Evolutionary conservation across 2,113 vertebrate genomes (phyloP).

Genomic region (Prunella himalayana): DNA sequence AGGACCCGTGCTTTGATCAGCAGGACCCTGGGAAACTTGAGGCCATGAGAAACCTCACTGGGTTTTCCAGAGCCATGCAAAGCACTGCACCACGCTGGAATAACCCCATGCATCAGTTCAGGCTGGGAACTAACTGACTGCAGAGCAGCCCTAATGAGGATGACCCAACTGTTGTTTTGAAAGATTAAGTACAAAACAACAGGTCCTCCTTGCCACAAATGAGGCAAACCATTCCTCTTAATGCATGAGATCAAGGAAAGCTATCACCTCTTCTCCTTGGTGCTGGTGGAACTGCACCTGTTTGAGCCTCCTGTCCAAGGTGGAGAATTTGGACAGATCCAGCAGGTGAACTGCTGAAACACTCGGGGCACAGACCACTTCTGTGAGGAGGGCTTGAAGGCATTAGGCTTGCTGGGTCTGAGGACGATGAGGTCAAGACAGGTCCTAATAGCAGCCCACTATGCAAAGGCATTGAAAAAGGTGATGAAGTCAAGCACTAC

Average conservation of each 20-base stretch:
- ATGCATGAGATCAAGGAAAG: background rate
- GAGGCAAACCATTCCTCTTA: background rate
- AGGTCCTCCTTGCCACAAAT: background rate
- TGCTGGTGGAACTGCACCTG: background rate
- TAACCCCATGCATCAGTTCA: background rate
- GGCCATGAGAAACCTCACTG: background rate
- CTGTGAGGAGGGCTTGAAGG: background rate
- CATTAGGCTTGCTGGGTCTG: background rate
- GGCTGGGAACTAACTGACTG: background rate
- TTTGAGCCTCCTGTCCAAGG: background rate
- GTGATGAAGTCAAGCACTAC: background rate
- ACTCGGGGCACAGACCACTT: background rate
- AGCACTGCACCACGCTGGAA: background rate
- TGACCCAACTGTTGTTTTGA: background rate
- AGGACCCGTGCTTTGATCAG: background rate
- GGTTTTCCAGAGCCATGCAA: background rate
- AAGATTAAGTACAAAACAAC: background rate
- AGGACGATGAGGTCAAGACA: background rate
- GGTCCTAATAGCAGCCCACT: background rate
- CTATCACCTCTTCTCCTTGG: background rate
- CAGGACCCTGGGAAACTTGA: background rate
- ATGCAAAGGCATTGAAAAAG: background rate
- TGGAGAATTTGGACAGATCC: background rate
- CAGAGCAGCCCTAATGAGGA: background rate
- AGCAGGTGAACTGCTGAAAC: background rate